Base-by-base conservation (phyloP, 1,140 invertebrate species). In the Chironomus striatipennis region DNA sequence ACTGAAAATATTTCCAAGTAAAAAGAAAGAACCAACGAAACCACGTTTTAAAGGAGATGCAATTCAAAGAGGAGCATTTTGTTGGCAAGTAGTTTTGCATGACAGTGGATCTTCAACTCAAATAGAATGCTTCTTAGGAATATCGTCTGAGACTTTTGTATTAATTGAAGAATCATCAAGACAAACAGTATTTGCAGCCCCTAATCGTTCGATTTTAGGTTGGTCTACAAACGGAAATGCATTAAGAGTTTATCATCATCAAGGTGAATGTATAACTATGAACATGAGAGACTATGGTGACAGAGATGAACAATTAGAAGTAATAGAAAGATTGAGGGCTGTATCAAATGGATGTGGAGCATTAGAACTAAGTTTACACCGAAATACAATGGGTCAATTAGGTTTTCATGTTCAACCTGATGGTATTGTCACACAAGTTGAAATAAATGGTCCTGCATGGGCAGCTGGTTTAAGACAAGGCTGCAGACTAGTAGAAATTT, bases 351-450 rank as follows among this genome's bases (percentile, higher is more conserved):
- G 92, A 24, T 89, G 89, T 75, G 87, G 90, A 1, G 89, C 89
- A 9, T 87, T 90, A 75, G 92, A 95, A 79, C 85, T 93, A 78
- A 90, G 87, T 70, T 84, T 93, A 77, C 80, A 75, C 76, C 85
- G 95, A 18, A 96, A 95, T 79, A 88, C 88, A 67, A 85, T 92
- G 65, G 91, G 93, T 47, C 94, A 97, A 79, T 87, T 98, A 43
- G 96, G 96, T 34, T 98, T 98, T 85, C 95, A 98, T 82, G 94
- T 98, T 21, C 95, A 98, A 80, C 93, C 94, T 12, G 96, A 98
- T 83, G 97, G 96, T 4, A 88, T 98, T 4, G 94, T 98, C 1
- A 97, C 94, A 2, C 92, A 97, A 79, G 96, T 98, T 0, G 96
- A 98, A 83, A 87, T 87, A 75, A 90, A 90, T 79, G 94, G 95